Evolutionary conservation across 2,888 invertebrate genomes (phyloP).

Genomic region (Mesoligia furuncula): DNA sequence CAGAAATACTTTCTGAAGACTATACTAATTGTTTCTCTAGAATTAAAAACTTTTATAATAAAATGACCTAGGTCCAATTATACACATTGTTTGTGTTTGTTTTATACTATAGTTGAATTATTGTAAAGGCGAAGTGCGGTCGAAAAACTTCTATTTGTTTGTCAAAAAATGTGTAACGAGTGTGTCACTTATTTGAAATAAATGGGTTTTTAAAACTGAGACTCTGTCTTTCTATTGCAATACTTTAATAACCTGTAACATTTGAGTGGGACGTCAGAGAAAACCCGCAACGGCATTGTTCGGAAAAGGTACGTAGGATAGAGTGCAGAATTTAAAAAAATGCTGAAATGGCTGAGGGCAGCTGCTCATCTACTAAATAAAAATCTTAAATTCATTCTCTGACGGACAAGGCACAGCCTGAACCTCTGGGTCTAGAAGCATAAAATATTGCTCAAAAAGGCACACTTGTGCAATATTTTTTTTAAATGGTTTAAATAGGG

Average conservation of each 20-base stretch:
- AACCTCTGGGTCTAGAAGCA: too few species aligned
- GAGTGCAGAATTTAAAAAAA: background rate
- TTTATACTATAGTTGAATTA: slow-evolving; percentile 26
- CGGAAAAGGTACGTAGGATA: background rate
- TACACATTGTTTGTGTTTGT: slow-evolving; percentile 26
- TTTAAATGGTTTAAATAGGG: background rate
- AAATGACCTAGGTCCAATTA: slow-evolving; percentile 26
- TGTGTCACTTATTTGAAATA: slow-evolving; percentile 50
- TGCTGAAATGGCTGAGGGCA: too few species aligned
- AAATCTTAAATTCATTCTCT: too few species aligned
- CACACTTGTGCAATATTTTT: too few species aligned
- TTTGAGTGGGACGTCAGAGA: background rate
- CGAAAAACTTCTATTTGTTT: slow-evolving; percentile 27
- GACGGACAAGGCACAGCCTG: too few species aligned
- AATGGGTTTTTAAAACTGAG: slow-evolving; percentile 30
- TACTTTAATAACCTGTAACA: too few species aligned
- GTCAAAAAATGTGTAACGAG: slow-evolving; percentile 26
- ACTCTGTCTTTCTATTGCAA: background rate
- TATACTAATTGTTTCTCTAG: background rate
- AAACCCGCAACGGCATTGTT: background rate
- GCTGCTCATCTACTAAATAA: background rate
- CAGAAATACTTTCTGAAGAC: too few species aligned
- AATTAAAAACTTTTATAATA: background rate
- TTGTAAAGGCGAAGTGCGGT: slow-evolving; percentile 4
- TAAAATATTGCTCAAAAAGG: too few species aligned